Evolutionary conservation across 1,140 invertebrate genomes (phyloP), one percentile per base, ranked within the genome.

Genomic region (Drosophila nebulosa): DNA sequence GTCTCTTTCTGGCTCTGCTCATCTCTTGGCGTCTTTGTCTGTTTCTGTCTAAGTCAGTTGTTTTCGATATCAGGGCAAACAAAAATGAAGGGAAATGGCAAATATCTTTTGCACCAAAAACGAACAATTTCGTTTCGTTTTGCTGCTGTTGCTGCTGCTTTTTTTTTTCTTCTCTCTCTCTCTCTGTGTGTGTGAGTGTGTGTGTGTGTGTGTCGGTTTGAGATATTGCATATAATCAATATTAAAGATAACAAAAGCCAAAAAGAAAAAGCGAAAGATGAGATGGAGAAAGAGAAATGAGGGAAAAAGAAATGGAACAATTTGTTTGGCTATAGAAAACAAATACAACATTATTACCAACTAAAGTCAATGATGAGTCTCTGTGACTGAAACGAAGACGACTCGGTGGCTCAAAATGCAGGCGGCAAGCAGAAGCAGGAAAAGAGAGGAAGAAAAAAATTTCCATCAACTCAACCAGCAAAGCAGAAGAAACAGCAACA

Each of bases 161-260:
- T 21, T 6, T 2, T 32, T 56, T 26, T 18, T 56, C 14, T 35
- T 59, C n/a, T n/a, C n/a, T n/a, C n/a, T n/a, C n/a, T n/a, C n/a
- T n/a, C n/a, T n/a, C n/a, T n/a, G n/a, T n/a, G n/a, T n/a, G n/a
- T n/a, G n/a, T n/a, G n/a, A n/a, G 35, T 21, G 9, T 46, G 39
- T 46, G 14, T 42, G 36, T 39, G 36, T 39, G 39, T 42, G 7
- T 42, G 16, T 16, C 24, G 10, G 26, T 42, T 60, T 59, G 60
- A 73, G 60, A 76, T 76, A 76, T 73, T 69, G 69, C 64, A 76
- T 51, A 64, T 63, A 74, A 74, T 74, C 72, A 74, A 74, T 71
- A 74, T 74, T 74, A 63, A 66, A 74, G 63, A 72, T 55, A 77
- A 70, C 57, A 77, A 61, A 76, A 58, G 69, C 66, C 58, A 69